Evolutionary conservation across 2,888 invertebrate species (phyloP), one percentile per base, ranked within the genome.

Genomic region (Sinotaia quadrata): DNA sequence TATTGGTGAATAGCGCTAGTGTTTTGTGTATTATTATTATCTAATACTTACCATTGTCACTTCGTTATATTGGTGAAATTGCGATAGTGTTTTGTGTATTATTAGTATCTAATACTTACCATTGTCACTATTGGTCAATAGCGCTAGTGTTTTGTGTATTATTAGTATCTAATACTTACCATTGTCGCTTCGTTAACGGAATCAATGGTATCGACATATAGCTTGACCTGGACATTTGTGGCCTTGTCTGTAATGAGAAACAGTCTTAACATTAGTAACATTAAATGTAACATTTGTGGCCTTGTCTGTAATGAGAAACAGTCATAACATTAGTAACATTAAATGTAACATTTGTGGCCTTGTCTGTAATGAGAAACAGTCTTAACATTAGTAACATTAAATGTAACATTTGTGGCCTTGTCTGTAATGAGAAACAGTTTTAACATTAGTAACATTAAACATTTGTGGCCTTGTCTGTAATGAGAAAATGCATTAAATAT

Each of bases 121-220:
- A n/a, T n/a, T n/a, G n/a, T n/a, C n/a, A n/a, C n/a, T n/a, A n/a
- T n/a, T n/a, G n/a, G n/a, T n/a, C n/a, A n/a, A n/a, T n/a, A n/a
- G n/a, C n/a, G n/a, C n/a, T n/a, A n/a, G n/a, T n/a, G n/a, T n/a
- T n/a, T n/a, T n/a, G n/a, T n/a, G n/a, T n/a, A n/a, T n/a, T n/a
- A n/a, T n/a, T 27, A 27, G 12, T 52, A 27, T 29, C 0, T 18
- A 24, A 4, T 1, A 66, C 83, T 75, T 74, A 84, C 85, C 85
- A 85, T 85, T 29, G 80, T 77, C 10, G 82, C 80, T 72, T 85
- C 85, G 57, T 82, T 80, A 27, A 85, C 81, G 7, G 80, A 78
- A 65, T 85, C 85, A 12, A 85, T 80, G 59, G 80, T 84, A 62
- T 83, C 77, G 2, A 85, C 74, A 49, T 78, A 76, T 4, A 85